phyloP scores from a whole-genome alignment of 2,888 invertebrate genomes.

The Drosophila mercatorum region DNA sequence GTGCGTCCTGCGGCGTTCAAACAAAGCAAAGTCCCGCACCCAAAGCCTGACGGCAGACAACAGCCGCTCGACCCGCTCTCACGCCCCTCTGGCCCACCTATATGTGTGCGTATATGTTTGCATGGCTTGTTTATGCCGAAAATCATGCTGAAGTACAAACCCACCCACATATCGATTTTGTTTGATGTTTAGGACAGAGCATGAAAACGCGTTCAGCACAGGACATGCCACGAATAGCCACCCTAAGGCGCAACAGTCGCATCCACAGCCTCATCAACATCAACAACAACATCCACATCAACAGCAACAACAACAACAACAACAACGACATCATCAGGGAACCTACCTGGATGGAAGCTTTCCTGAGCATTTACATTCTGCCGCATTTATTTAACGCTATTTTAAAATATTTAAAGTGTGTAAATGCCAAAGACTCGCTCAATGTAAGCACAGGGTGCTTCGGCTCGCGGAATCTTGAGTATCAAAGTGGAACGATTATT shows the following conservation, averaged over 20 bases:
- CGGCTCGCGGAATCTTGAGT: fast-evolving
- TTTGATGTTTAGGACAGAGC: slow-evolving; percentile 72
- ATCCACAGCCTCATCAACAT: slow-evolving; percentile 21
- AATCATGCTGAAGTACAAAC: slow-evolving; percentile 50
- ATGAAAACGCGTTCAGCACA: slow-evolving; percentile 17
- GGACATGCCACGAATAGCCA: slow-evolving; percentile 46
- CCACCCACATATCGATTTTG: slow-evolving; percentile 78
- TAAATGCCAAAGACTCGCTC: slow-evolving; percentile 53
- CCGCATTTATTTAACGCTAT: slow-evolving; percentile 42
- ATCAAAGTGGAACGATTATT: not conserved
- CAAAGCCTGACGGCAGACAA: slow-evolving; percentile 39
- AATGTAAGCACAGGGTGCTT: slow-evolving; percentile 36
- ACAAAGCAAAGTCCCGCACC: slow-evolving; percentile 63
- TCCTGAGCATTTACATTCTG: slow-evolving; percentile 50
- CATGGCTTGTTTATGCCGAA: slow-evolving; percentile 74
- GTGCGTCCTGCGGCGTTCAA: slow-evolving; percentile 78
- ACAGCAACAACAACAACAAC: no score
- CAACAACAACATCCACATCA: not conserved
- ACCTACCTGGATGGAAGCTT: slow-evolving; percentile 34
- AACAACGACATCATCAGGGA: slow-evolving; percentile 15
- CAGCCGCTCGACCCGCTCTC: not conserved
- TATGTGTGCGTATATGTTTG: slow-evolving; percentile 19
- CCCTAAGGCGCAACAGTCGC: slow-evolving; percentile 44
- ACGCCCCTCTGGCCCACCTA: not conserved
- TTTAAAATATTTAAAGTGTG: slow-evolving; percentile 75